phyloP scores from a whole-genome alignment of 2,113 vertebrate genomes.

The Azemiops feae region DNA sequence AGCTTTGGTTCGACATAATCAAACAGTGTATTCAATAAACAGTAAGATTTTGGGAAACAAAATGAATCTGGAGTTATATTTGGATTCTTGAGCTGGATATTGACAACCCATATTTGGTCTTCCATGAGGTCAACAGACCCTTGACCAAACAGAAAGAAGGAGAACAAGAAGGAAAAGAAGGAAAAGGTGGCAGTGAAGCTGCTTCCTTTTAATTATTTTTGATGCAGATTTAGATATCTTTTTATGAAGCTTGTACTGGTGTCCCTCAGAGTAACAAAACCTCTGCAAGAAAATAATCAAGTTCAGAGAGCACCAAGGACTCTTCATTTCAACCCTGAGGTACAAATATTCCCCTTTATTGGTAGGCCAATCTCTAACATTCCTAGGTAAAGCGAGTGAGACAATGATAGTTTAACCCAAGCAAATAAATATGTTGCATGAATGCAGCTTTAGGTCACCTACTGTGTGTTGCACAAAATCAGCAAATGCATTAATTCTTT shows the following conservation, averaged over 20 bases:
- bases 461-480: not conserved
- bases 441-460: not conserved
- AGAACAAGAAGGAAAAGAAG: not conserved
- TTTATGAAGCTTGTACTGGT: not conserved
- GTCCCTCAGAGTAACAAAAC: not conserved
- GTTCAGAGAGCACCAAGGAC: too few species aligned
- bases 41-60: too few species aligned
- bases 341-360: too few species aligned
- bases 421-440: not conserved
- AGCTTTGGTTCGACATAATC: too few species aligned
- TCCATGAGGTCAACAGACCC: not conserved
- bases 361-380: not conserved
- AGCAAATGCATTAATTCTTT: not conserved
- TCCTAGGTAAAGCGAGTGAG: not conserved
- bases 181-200: not conserved
- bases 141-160: too few species aligned
- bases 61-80: too few species aligned
- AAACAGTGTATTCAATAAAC: too few species aligned
- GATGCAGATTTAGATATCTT: not conserved
- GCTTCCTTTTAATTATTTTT: not conserved
- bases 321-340: too few species aligned
- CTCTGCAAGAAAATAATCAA: too few species aligned
- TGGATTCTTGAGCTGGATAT: too few species aligned
- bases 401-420: not conserved
- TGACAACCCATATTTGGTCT: not conserved